phyloP scores from a whole-genome alignment of 2,888 invertebrate species.

The Idaea straminata region DNA sequence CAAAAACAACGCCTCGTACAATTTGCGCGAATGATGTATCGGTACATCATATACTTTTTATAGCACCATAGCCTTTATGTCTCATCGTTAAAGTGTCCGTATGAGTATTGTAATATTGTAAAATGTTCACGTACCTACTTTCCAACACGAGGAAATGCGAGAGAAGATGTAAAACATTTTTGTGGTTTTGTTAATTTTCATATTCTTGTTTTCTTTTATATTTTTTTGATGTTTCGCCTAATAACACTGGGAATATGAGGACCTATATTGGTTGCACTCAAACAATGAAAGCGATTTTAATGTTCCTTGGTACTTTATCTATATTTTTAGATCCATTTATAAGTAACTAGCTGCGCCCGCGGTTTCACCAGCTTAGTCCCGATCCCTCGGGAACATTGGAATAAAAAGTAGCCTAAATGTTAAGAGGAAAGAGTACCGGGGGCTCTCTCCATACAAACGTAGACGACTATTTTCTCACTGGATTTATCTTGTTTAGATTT shows the following conservation, averaged over 20 bases:
- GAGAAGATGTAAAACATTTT: not conserved
- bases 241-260: not conserved
- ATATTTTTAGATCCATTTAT: no score
- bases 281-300: not conserved
- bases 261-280: not conserved
- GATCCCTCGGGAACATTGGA: no score
- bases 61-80: not conserved
- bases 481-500: no score
- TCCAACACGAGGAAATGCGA: not conserved
- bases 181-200: not conserved
- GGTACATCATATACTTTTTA: not conserved
- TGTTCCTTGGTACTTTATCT: no score
- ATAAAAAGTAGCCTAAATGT: no score
- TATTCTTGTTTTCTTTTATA: not conserved
- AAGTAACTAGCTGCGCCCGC: no score
- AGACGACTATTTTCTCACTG: no score
- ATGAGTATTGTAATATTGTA: not conserved
- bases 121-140: not conserved
- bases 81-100: not conserved
- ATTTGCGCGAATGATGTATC: conserved; percentile 1
- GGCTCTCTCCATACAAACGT: no score
- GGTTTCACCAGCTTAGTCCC: no score
- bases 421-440: no score
- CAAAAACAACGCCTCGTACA: not conserved
- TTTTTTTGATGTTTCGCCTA: not conserved